Evolutionary conservation across 2,888 invertebrate species (phyloP), one percentile per base, ranked within the genome.

Genomic region (Pyralis farinalis): DNA sequence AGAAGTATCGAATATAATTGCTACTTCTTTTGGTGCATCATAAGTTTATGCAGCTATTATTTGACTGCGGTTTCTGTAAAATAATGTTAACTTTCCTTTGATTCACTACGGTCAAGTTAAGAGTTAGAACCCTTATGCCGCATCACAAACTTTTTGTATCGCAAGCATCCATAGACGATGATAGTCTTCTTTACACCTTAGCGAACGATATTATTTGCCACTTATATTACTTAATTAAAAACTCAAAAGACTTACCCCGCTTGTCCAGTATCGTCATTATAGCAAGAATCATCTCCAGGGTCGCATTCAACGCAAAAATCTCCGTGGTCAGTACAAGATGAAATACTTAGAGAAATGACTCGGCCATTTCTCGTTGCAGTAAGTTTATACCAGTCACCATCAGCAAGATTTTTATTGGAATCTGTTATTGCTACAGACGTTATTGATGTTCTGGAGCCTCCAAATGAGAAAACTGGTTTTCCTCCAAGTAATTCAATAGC

Each of bases 371-470:
- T 92, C 0, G 96, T 97, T 0, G 97, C 97, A 0, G 95, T 97
- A 10, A 98, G 92, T 67, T 97, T 96, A 68, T 97, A 94, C 98
- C 98, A 98, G 50, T 92, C 92, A 0, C 97, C 97, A 73, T 97
- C 95, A 1, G 96, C 92, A 9, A 98, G 88, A 49, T 92, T 92
- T 57, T 91, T 91, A 9, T 89, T 90, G 43, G 90, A 90, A 35
- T 91, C 90, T 9, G 91, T 91, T 9, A 96, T 94, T 3, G 93
- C 90, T 1, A 97, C 92, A 0, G 95, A 93, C 0, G 96, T 95
- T 27, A 97, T 96, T 1, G 97, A 96, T 16, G 97, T 97, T 61
- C 97, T 90, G 0, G 96, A 93, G 1, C 96, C 96, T 8, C 97
- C 97, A 71, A 96, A 97, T 0, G 97, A 97, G 75, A 98, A 97